Base-by-base conservation (phyloP, 2,113 vertebrate species). In the Dipodomys ordii region DNA sequence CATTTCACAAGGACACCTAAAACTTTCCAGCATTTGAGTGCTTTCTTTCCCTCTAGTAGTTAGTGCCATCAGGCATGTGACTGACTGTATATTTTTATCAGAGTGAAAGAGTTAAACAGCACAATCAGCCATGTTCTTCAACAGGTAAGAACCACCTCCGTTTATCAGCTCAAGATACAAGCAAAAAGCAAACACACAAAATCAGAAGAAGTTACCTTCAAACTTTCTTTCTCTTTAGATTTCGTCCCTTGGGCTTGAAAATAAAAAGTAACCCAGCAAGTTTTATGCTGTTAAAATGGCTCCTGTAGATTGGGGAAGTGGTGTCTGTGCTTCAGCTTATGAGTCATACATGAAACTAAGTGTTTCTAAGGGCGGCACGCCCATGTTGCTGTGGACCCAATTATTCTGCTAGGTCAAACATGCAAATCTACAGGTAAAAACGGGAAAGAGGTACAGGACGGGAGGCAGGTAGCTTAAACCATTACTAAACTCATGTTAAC, bases 321-420 rank as follows among this genome's bases (percentile, higher is more conserved):
- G 97, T 98, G 98, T 97, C 97, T 98, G 97, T 96, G 98, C 97
- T 97, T 97, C 96, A 90, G 98, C 97, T 98, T 98, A 97, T 98
- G 98, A 98, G 92, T 98, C 98, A 98, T 97, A 98, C 96, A 96
- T 97, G 98, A 98, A 98, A 98, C 98, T 95, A 97, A 98, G 97
- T 98, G 97, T 97, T 97, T 97, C 97, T 98, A 96, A 97, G 94
- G 96, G 96, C 97, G 98, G 96, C 97, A 98, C 98, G 97, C 97
- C 98, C 97, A 97, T 97, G 97, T 96, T 97, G 98, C 97, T 97
- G 97, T 96, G 97, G 97, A 97, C 97, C 97, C 97, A 98, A 97
- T 98, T 97, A 97, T 96, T 96, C 93, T 97, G 94, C 97, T 95
- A 97, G 97, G 98, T 98, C 97, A 98, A 97, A 98, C 97, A 98